Evolutionary conservation across 1,140 invertebrate genomes (phyloP), one percentile per base, ranked within the genome.

Genomic region (Eupeodes corollae): DNA sequence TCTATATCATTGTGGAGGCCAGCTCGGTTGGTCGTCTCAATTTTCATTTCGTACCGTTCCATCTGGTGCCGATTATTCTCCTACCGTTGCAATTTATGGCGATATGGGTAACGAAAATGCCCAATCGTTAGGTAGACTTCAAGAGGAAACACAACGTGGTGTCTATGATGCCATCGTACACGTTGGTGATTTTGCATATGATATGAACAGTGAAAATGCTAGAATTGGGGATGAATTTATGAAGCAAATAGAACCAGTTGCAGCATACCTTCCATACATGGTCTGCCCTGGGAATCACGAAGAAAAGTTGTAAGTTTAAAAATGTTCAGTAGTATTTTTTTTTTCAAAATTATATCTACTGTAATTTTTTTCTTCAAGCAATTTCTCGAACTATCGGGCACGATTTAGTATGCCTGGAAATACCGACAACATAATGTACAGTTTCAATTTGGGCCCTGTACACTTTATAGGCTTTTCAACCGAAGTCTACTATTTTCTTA

Each of bases 161-260:
- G 72, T 82, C 57, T 94, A 91, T 67, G 90, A 98, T 75, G 78
- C 86, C 50, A 82, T 91, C 44, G 75, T 97, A 42, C 93, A 98
- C 74, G 87, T 95, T 51, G 93, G 92, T 2, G 91, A 95, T 75
- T 90, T 98, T 75, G 94, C 93, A 1, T 98, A 98, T 72, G 88
- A 98, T 67, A 89, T 98, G 86, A 74, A 92, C 69, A 74, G 79
- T 0, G 68, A 88, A 35, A 72, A 91, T 64, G 88, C 81, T 0
- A 68, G 70, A 38, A 78, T 89, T 45, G 91, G 91, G 0, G 90
- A 96, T 74, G 79, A 85, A 65, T 96, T 93, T 70, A 92, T 95
- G 88, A 75, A 80, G 16, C 85, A 90, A 73, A 87, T 96, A 49
- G 79, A 95, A 72, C 78, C 83, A 6, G 73, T 94, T 37, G 89